Conservation (phyloP, 2,113 vertebrate species). For the Hemicordylus capensis region DNA sequence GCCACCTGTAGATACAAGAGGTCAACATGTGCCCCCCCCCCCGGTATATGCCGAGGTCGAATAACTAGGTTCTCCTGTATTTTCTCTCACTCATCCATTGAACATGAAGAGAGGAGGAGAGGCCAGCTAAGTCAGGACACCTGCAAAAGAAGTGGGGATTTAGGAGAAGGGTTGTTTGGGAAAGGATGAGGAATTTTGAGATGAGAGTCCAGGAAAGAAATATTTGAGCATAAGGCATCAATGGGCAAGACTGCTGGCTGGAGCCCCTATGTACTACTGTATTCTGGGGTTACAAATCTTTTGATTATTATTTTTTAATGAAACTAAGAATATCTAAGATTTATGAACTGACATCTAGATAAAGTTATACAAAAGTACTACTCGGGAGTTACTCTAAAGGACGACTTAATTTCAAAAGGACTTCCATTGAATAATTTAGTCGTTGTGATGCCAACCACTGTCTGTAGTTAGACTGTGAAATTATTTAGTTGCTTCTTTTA, state of each 20-base stretch:
- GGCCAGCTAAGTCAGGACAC: neutral
- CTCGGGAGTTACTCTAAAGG: too few species aligned
- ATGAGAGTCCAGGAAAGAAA: neutral
- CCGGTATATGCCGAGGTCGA: too few species aligned
- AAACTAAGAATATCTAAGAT: neutral
- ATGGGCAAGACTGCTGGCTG: neutral
- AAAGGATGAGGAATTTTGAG: neutral
- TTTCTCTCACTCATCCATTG: too few species aligned
- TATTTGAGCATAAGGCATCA: neutral
- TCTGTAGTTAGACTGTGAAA: neutral
- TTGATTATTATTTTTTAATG: neutral
- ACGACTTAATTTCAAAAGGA: too few species aligned
- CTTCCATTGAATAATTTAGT: too few species aligned
- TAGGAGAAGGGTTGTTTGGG: neutral
- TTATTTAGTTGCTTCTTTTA: neutral
- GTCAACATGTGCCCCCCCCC: too few species aligned
- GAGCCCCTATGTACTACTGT: neutral
- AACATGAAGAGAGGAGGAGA: too few species aligned
- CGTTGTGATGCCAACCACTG: too few species aligned
- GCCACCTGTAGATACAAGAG: too few species aligned
- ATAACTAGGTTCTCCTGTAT: too few species aligned
- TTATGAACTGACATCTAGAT: neutral
- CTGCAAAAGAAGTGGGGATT: too few species aligned
- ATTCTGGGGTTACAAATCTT: neutral
- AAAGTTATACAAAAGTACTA: too few species aligned